Evolutionary conservation across 2,113 vertebrate genomes (phyloP).

Genomic region (Prunella himalayana): DNA sequence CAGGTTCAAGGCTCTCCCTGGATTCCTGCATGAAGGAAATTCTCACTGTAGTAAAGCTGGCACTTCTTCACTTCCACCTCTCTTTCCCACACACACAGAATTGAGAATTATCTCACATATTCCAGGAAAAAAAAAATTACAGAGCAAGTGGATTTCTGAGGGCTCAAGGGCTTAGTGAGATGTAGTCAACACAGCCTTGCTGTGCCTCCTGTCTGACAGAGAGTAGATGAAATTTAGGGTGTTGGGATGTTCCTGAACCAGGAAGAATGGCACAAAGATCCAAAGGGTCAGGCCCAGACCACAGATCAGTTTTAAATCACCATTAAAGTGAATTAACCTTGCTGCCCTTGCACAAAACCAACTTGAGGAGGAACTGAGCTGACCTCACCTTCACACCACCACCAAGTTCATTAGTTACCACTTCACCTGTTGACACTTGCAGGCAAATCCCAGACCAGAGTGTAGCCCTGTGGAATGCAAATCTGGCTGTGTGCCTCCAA

Average conservation of each 20-base stretch:
- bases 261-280: background rate
- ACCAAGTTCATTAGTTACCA: slow-evolving; percentile 42
- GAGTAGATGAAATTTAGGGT: background rate
- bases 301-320: background rate
- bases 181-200: background rate
- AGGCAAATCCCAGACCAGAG: slow-evolving; percentile 60
- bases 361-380: background rate
- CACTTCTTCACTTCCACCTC: background rate
- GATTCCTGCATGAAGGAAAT: background rate
- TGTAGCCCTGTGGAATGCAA: slow-evolving; percentile 58
- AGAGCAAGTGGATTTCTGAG: background rate
- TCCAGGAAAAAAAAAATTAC: background rate
- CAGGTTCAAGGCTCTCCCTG: background rate
- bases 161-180: background rate
- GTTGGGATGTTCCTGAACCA: background rate
- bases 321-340: background rate
- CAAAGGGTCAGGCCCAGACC: background rate
- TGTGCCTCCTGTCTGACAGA: background rate
- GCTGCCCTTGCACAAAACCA: background rate
- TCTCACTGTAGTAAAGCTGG: background rate
- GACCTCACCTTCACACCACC: slow-evolving; percentile 56
- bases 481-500: slow-evolving; percentile 53
- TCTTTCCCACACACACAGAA: background rate
- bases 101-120: background rate
- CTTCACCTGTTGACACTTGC: slow-evolving; percentile 63